Percentiles rank a stretch among this genome's conserved stretches.
Conservation (phyloP, 2,797 vertebrate genomes). For the Acipenser oxyrinchus region DNA sequence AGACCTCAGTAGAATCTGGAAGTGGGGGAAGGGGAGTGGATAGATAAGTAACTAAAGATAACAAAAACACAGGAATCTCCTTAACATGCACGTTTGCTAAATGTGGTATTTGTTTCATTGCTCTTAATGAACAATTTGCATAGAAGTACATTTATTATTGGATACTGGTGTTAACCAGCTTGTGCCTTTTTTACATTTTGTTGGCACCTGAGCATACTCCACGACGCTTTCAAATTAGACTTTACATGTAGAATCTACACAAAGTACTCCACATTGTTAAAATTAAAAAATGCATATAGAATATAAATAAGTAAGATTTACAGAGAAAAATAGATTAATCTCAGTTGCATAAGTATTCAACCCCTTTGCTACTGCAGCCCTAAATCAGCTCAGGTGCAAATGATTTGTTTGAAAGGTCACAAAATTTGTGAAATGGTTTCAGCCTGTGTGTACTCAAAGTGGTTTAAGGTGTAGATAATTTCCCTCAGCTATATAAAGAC, state of each 20-base stretch:
- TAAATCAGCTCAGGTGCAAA: conserved; percentile 5
- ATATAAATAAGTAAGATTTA: too few relatives aligned
- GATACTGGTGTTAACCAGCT: conserved; percentile 20
- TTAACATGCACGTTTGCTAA: not conserved
- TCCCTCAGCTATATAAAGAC: too few relatives aligned
- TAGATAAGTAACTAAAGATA: not conserved
- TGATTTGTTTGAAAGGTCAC: conserved; percentile 16
- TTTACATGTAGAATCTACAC: too few relatives aligned
- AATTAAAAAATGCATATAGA: conserved; percentile 20
- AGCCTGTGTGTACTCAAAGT: too few relatives aligned
- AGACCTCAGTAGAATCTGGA: conserved; percentile 44
- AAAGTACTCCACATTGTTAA: conserved; percentile 9
- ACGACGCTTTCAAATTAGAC: too few relatives aligned
- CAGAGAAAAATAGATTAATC: too few relatives aligned
- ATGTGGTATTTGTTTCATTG: not conserved
- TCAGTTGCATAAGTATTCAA: too few relatives aligned
- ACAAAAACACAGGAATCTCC: not conserved
- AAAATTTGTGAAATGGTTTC: too few relatives aligned
- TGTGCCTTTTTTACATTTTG: conserved; percentile 12
- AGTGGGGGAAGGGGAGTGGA: conserved; percentile 9
- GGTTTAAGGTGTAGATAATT: too few relatives aligned
- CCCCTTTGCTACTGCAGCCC: too few relatives aligned
- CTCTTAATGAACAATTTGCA: conserved; percentile 22
- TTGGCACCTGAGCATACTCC: too few relatives aligned
- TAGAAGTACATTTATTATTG: conserved; percentile 50